Percentiles rank a stretch among this genome's conserved stretches.
These are phyloP conservation scores for Oscheius sp. DNA, from an alignment of 2,888 invertebrate species.

Conservation along the genomic window DNA sequence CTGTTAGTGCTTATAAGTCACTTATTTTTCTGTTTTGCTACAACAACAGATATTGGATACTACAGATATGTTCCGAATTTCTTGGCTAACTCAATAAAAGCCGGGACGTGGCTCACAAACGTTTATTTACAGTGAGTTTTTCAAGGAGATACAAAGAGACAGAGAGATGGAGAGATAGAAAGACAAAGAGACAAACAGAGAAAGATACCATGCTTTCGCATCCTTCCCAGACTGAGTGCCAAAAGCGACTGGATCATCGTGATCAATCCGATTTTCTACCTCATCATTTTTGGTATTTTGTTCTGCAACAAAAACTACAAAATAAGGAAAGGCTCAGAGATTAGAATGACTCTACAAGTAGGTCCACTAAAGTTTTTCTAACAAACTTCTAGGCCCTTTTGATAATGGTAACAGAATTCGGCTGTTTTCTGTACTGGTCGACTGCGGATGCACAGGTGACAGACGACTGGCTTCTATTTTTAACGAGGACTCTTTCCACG, in stretches of 20 bases:
- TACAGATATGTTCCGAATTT: background rate
- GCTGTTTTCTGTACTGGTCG: background rate
- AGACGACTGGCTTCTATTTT: slow-evolving; percentile 3
- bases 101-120: background rate
- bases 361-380: background rate
- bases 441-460: background rate
- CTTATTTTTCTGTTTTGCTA: background rate
- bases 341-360: background rate
- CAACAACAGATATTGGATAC: background rate
- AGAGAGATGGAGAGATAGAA: background rate
- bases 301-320: slow-evolving; percentile 2
- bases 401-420: slow-evolving; percentile 4
- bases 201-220: too few relatives aligned
- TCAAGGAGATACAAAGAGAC: background rate
- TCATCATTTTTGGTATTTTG: background rate
- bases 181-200: too few relatives aligned
- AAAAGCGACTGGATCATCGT: slow-evolving; percentile 2
- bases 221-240: background rate
- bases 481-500: background rate
- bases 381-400: slow-evolving; percentile 12
- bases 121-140: background rate
- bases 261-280: background rate
- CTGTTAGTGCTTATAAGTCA: background rate
- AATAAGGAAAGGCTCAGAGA: background rate
- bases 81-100: background rate